A percentile compares a stretch with the other conserved stretches of the same genome.
Evolutionary conservation across 1,140 invertebrate genomes (phyloP).

Genomic region (Leptinotarsa defecta): DNA sequence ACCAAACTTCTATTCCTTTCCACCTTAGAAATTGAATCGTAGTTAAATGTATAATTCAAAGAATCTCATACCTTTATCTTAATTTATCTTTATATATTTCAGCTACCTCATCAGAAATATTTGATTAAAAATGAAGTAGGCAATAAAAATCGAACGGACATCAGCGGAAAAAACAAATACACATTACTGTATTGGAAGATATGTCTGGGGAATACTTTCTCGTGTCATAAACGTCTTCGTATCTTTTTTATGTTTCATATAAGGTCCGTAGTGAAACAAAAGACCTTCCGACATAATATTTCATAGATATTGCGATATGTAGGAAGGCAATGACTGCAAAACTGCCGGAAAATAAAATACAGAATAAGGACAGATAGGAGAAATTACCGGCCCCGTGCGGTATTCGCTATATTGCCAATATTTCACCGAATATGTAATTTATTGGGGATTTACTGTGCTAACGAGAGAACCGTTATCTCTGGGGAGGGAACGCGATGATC

Average conservation of each 20-base stretch:
- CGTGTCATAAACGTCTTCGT: too few species aligned
- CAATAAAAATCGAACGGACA: too few species aligned
- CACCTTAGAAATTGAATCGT: too few species aligned
- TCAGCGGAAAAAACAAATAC: too few species aligned
- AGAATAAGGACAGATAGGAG: neutral
- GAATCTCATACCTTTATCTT: too few species aligned
- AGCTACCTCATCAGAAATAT: too few species aligned
- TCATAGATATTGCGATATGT: constrained; percentile 5
- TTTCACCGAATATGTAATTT: constrained; percentile 3
- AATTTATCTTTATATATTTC: too few species aligned
- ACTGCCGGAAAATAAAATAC: constrained; percentile 5
- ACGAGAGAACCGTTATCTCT: neutral
- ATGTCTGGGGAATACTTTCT: too few species aligned
- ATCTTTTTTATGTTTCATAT: neutral
- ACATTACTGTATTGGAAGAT: too few species aligned
- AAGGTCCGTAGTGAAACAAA: neutral
- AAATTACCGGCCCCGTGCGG: neutral
- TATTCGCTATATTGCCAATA: constrained; percentile 1
- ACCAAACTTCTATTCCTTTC: too few species aligned
- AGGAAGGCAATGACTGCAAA: neutral
- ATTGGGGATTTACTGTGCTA: neutral
- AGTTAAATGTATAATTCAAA: too few species aligned
- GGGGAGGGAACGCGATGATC: neutral
- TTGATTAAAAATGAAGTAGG: too few species aligned
- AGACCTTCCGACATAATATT: neutral